Conservation (phyloP, 2,888 invertebrate species). For the Acanthosepion esculentum region DNA sequence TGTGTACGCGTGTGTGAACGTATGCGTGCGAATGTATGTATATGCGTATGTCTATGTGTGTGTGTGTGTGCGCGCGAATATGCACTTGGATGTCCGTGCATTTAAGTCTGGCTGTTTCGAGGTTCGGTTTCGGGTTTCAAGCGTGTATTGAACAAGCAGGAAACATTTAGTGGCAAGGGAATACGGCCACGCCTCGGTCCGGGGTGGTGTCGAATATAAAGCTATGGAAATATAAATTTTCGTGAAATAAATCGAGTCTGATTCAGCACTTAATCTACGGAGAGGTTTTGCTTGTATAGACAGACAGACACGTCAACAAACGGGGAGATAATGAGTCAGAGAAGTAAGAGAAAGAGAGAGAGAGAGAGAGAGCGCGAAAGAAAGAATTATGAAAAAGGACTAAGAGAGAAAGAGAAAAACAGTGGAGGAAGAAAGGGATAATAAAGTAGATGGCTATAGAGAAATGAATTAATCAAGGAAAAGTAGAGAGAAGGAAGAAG, state of each 20-base stretch:
- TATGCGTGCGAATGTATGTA: too few species aligned
- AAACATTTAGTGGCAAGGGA: background rate
- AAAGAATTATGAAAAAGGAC: background rate
- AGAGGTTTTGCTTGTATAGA: background rate
- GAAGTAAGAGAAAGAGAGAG: background rate
- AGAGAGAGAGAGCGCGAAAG: background rate
- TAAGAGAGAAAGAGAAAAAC: background rate
- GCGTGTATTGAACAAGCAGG: background rate
- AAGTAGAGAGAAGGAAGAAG: too few species aligned
- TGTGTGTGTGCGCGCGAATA: too few species aligned
- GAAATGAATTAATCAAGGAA: too few species aligned
- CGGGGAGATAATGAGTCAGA: background rate
- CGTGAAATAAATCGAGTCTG: background rate
- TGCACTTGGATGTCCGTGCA: too few species aligned
- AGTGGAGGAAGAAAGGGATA: background rate
- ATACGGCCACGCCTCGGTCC: slow-evolving; percentile 33
- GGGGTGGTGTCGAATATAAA: slow-evolving; percentile 12
- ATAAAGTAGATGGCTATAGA: too few species aligned
- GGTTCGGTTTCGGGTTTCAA: background rate
- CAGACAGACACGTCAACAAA: background rate
- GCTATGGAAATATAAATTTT: background rate
- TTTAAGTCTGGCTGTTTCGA: too few species aligned
- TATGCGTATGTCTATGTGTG: too few species aligned
- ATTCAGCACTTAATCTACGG: slow-evolving; percentile 3
- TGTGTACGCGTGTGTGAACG: too few species aligned